A percentile compares a stretch with the other conserved stretches of the same genome.
Evolutionary conservation across 2,113 vertebrate genomes (phyloP).

Genomic region (Barnardius zonarius): DNA sequence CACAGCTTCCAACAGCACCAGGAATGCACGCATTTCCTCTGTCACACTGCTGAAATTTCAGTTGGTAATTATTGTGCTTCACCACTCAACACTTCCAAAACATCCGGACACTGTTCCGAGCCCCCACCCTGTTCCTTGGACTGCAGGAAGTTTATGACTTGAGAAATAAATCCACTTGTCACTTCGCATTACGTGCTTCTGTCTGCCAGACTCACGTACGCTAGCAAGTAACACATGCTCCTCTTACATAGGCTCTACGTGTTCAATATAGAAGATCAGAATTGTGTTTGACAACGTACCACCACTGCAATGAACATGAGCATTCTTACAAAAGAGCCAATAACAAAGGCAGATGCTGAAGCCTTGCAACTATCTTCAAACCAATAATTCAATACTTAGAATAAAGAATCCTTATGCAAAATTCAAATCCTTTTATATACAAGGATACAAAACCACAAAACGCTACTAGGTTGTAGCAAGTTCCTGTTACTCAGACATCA

Average conservation of each 20-base stretch:
- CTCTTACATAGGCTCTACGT: not conserved
- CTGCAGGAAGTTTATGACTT: not conserved
- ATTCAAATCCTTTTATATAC: not conserved
- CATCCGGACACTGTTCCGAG: not conserved
- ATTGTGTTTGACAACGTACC: not conserved
- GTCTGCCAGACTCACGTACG: not conserved
- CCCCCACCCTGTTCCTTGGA: not conserved
- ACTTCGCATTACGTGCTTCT: not conserved
- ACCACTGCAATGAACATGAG: not conserved
- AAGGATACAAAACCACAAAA: not conserved
- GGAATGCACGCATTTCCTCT: not conserved
- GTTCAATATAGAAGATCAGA: not conserved
- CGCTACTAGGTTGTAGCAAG: rapidly evolving
- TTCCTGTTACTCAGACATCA: not conserved
- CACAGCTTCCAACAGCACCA: not conserved
- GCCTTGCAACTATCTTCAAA: not conserved
- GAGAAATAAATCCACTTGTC: not conserved
- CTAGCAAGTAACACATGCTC: not conserved
- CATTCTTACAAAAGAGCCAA: not conserved
- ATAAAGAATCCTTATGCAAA: not conserved
- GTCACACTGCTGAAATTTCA: not conserved
- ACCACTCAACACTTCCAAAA: not conserved
- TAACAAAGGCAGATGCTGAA: not conserved
- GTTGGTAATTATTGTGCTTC: not conserved
- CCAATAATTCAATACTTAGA: not conserved